Evolutionary conservation across 2,113 vertebrate species (phyloP), one percentile per base, ranked within the genome.

Genomic region (Bubo scandiacus): DNA sequence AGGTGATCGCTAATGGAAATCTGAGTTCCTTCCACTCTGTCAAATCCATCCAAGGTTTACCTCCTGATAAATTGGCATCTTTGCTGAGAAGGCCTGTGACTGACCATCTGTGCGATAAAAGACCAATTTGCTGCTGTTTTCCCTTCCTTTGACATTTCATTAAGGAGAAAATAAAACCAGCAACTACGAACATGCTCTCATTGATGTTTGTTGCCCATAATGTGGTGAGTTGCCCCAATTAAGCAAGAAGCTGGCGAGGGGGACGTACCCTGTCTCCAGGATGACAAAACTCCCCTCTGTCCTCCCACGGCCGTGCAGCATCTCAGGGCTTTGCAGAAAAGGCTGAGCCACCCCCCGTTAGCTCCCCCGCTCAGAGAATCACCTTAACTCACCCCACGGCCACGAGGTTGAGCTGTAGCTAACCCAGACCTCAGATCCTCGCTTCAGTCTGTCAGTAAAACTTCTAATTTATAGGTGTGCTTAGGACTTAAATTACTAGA

Each of bases 141-240:
- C 89, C 40, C 84, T 83, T n/a, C 84, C 92, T n/a, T 58, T 81
- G 92, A 78, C 85, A 70, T 92, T 94, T 87, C 92, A 93, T 73
- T 55, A 42, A 22, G 71, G 45, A 79, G 70, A 21, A 88, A 88
- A 82, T 23, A 55, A 55, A 32, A 27, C 12, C 82, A 27, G 80
- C 57, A 21, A 6, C 86, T 61, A 70, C 62, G 42, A 59, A 77
- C 2, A 77, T 5, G 83, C 83, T 52, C 71, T 49, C 49, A 0
- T 21, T 26, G 75, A 29, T 5, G 17, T 72, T 75, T 14, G 71
- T 15, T 55, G 75, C 30, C 90, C n/a, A 1, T 19, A 34, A 62
- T 1, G 40, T 22, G 32, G 63, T 1, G 29, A 32, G n/a, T 8
- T 19, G 67, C 61, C 65, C 70, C 12, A 73, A 43, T 20, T 4